Percentiles rank a stretch among this genome's conserved stretches.
phyloP scores from a whole-genome alignment of 2,888 invertebrate genomes.

The Notodonta ziczac region DNA sequence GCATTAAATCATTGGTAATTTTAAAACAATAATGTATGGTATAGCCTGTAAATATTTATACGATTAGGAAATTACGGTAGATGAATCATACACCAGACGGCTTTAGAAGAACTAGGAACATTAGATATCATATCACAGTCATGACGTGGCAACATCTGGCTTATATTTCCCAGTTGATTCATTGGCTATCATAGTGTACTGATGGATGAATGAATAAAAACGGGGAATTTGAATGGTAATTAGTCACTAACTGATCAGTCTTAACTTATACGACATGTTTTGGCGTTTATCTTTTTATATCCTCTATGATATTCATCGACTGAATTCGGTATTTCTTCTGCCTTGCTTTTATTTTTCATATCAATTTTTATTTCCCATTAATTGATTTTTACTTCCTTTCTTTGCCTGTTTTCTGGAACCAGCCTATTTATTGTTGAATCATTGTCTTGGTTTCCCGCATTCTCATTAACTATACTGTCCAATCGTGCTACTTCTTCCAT shows the following conservation, averaged over 20 bases:
- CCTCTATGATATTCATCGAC: background rate
- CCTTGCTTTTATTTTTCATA: too few relatives aligned
- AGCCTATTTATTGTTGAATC: too few relatives aligned
- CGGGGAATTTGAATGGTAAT: background rate
- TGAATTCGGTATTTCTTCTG: background rate
- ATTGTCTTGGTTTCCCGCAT: too few relatives aligned
- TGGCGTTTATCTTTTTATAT: background rate
- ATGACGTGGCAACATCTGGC: conserved; percentile 8
- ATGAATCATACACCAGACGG: conserved; percentile 29
- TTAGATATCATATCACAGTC: conserved; percentile 12
- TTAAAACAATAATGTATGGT: background rate
- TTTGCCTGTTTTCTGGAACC: too few relatives aligned
- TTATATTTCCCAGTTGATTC: conserved; percentile 8
- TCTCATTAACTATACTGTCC: too few relatives aligned
- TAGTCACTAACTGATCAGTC: background rate
- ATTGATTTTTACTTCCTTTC: too few relatives aligned
- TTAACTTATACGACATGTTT: background rate
- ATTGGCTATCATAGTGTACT: background rate
- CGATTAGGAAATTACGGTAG: background rate
- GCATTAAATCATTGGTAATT: too few relatives aligned
- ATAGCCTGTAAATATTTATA: background rate
- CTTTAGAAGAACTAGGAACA: conserved; percentile 21
- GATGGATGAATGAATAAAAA: conserved; percentile 3
- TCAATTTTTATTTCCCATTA: too few relatives aligned
- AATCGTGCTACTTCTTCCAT: too few relatives aligned